Evolutionary conservation across 2,113 vertebrate genomes (phyloP).

Genomic region (Meleagris gallopavo): DNA sequence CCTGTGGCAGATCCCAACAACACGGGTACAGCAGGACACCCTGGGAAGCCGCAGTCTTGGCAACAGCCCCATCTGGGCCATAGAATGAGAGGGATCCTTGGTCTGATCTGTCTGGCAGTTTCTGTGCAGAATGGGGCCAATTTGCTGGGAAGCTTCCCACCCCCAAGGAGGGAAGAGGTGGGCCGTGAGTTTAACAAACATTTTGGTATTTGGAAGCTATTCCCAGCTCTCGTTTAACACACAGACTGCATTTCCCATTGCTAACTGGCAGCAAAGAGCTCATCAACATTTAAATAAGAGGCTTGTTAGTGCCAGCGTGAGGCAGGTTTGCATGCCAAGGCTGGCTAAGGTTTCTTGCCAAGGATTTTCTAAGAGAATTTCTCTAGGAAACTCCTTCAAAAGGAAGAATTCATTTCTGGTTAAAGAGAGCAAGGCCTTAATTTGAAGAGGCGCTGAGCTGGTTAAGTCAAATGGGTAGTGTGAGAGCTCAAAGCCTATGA

Average conservation of each 20-base stretch:
- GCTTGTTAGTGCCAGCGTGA: conserved; percentile 84
- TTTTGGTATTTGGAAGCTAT: conserved; percentile 68
- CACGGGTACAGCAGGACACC: not conserved
- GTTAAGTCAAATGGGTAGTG: conserved; percentile 64
- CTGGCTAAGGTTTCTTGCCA: conserved; percentile 81
- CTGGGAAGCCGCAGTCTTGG: not conserved
- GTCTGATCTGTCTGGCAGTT: conserved; percentile 55
- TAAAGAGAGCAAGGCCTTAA: conserved; percentile 27
- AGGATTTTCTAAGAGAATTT: conserved; percentile 85
- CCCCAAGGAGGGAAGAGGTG: conserved; percentile 63
- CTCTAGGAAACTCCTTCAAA: conserved; percentile 84
- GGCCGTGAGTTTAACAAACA: conserved; percentile 72
- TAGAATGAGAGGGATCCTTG: conserved; percentile 1
- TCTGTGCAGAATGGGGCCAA: conserved; percentile 55
- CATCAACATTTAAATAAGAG: conserved; percentile 85
- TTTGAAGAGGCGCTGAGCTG: conserved; percentile 64
- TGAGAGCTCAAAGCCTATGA: conserved; percentile 50
- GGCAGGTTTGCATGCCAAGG: conserved; percentile 80
- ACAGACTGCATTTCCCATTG: conserved; percentile 81
- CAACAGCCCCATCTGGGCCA: rapidly evolving
- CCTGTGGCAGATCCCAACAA: not conserved
- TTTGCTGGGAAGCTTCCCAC: conserved; percentile 54
- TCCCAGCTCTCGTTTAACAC: conserved; percentile 81
- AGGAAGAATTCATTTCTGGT: conserved; percentile 68
- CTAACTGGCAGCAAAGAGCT: conserved; percentile 83